phyloP scores from a whole-genome alignment of 2,797 vertebrate species.

The Sebastes itinus region DNA sequence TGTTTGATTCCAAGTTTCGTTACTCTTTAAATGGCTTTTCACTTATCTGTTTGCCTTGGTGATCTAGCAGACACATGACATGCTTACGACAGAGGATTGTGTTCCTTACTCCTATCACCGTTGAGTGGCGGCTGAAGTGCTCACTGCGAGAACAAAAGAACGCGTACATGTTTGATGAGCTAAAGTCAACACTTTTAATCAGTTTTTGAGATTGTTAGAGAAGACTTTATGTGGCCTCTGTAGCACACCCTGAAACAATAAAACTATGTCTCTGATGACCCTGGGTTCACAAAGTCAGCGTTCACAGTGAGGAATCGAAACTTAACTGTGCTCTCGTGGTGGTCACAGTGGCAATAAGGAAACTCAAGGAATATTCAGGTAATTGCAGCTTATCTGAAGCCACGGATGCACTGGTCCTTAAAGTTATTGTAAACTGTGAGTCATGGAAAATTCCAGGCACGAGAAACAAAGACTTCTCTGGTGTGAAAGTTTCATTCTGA shows the following conservation, averaged over 20 bases:
- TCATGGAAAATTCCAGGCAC: not conserved
- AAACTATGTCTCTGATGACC: not conserved
- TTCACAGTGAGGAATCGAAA: not conserved
- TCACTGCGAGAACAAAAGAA: not conserved
- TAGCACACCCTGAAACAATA: not conserved
- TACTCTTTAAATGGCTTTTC: not conserved
- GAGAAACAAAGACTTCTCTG: not conserved
- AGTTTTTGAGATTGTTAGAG: not conserved
- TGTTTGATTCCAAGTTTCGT: not conserved
- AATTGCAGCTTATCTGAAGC: not conserved
- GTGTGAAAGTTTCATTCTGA: not conserved
- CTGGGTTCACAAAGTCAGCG: not conserved
- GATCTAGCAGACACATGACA: not conserved
- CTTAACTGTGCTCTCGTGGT: not conserved
- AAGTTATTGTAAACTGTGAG: not conserved
- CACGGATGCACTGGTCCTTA: rapidly evolving
- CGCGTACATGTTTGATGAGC: not conserved
- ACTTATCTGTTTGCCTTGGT: not conserved
- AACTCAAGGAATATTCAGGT: not conserved
- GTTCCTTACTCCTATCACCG: not conserved
- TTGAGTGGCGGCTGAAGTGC: not conserved
- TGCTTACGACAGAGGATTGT: not conserved
- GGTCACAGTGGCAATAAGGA: not conserved
- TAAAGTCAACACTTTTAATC: not conserved
- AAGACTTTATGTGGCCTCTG: not conserved